phyloP scores from a whole-genome alignment of 1,140 invertebrate species.

The Atta cephalotes region DNA sequence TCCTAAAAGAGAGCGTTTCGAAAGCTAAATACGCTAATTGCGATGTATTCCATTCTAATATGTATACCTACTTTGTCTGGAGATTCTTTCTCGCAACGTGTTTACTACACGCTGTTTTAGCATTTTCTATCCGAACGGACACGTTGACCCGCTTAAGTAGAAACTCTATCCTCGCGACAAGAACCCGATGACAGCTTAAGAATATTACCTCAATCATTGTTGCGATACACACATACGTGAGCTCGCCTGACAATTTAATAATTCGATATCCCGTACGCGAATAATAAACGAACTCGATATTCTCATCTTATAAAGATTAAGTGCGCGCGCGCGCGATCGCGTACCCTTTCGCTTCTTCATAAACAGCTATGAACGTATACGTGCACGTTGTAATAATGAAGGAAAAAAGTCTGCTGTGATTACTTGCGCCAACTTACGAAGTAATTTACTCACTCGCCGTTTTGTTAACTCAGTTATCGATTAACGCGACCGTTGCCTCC shows the following conservation, averaged over 20 bases:
- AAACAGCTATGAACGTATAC: neutral
- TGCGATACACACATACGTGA: conserved; percentile 73
- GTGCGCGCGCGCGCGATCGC: conserved; percentile 19
- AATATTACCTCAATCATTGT: conserved; percentile 81
- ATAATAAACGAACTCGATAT: conserved; percentile 82
- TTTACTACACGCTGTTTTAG: neutral
- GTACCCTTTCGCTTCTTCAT: neutral
- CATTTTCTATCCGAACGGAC: conserved; percentile 21
- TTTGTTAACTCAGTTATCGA: conserved; percentile 43
- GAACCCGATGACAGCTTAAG: conserved; percentile 86
- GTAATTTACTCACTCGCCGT: conserved; percentile 31
- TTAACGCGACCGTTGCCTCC: conserved; percentile 8
- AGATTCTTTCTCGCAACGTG: neutral
- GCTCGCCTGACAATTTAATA: conserved; percentile 82
- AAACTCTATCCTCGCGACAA: conserved; percentile 82
- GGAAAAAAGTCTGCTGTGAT: neutral
- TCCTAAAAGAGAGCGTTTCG: too few species aligned
- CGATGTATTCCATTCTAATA: too few species aligned
- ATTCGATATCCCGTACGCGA: conserved; percentile 79
- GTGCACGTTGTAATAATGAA: neutral
- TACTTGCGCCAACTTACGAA: conserved; percentile 1
- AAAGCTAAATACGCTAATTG: neutral
- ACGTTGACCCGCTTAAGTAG: conserved; percentile 71
- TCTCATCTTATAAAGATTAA: conserved; percentile 54
- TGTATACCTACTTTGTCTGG: neutral